phyloP scores from a whole-genome alignment of 1,140 invertebrate species.

The Drosophila murphyi region DNA sequence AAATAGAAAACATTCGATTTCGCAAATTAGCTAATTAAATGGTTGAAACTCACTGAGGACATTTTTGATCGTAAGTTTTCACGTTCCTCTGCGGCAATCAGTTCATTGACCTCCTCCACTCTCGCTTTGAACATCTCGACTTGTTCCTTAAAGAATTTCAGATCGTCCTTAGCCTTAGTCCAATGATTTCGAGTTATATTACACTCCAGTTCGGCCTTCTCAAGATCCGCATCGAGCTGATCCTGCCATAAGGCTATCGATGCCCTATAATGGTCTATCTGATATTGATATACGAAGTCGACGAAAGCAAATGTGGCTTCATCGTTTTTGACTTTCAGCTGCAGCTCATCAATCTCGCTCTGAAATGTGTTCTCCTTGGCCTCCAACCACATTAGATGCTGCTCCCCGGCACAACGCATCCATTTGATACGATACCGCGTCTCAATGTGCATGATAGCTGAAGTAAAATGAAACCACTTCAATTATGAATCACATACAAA shows the following conservation, averaged over 20 bases:
- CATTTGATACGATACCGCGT: slow-evolving; percentile 55
- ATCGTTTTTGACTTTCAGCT: not conserved
- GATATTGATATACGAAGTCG: slow-evolving; percentile 10
- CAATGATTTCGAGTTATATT: not conserved
- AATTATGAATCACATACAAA: not conserved
- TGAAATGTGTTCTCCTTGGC: slow-evolving; percentile 22
- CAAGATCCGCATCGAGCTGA: slow-evolving; percentile 34
- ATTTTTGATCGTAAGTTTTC: not conserved
- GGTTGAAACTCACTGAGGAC: not conserved
- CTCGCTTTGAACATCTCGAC: slow-evolving; percentile 34
- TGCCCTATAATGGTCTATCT: slow-evolving; percentile 24
- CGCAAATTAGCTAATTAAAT: not conserved
- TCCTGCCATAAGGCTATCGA: slow-evolving; percentile 30
- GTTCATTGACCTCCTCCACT: slow-evolving; percentile 29
- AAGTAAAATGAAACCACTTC: too few relatives aligned
- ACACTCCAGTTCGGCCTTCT: slow-evolving; percentile 40
- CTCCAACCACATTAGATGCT: slow-evolving; percentile 5
- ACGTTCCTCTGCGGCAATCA: slow-evolving; percentile 10
- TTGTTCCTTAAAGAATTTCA: slow-evolving; percentile 39
- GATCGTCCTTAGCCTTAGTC: slow-evolving; percentile 50
- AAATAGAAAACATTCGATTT: not conserved
- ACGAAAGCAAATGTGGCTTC: not conserved
- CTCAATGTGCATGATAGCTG: slow-evolving; percentile 50
- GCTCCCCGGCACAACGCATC: slow-evolving; percentile 42
- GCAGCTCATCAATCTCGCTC: slow-evolving; percentile 8